A percentile compares a stretch with the other conserved stretches of the same genome.
Conservation (phyloP, 2,888 invertebrate genomes). For the Stegophylla sp. region DNA sequence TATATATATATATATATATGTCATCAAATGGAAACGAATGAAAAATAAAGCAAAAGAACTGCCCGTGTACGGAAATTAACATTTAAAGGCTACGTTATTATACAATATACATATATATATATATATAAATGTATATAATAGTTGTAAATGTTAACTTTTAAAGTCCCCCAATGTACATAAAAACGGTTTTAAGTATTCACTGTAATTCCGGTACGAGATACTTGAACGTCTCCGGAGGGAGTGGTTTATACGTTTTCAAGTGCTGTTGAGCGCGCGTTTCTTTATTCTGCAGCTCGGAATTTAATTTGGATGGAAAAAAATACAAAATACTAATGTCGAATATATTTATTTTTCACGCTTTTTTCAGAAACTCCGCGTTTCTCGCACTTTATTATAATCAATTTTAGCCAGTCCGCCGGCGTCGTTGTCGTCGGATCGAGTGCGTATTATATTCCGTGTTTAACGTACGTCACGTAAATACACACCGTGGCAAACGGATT, state of each 20-base stretch:
- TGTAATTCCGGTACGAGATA: constrained; percentile 7
- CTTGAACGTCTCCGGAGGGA: constrained; percentile 31
- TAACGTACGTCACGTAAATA: neutral
- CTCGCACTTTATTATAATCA: neutral
- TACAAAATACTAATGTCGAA: constrained; percentile 27
- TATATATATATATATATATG: too few relatives aligned
- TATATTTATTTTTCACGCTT: constrained; percentile 28
- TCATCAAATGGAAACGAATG: neutral
- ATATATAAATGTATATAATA: too few relatives aligned
- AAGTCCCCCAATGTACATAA: constrained; percentile 3
- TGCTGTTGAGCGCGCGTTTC: neutral
- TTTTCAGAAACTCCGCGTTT: neutral
- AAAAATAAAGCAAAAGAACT: neutral
- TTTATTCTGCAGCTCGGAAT: constrained; percentile 11
- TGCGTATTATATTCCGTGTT: neutral
- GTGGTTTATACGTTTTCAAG: constrained; percentile 21
- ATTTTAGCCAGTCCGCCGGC: neutral
- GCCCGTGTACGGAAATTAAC: neutral
- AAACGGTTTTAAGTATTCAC: constrained; percentile 33
- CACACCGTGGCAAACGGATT: neutral
- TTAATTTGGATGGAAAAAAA: constrained; percentile 2
- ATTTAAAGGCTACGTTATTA: neutral
- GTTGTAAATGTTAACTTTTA: constrained; percentile 13
- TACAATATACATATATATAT: too few relatives aligned
- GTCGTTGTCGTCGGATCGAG: neutral